Evolutionary conservation across 2,888 invertebrate species (phyloP).

Genomic region (Timema podura): DNA sequence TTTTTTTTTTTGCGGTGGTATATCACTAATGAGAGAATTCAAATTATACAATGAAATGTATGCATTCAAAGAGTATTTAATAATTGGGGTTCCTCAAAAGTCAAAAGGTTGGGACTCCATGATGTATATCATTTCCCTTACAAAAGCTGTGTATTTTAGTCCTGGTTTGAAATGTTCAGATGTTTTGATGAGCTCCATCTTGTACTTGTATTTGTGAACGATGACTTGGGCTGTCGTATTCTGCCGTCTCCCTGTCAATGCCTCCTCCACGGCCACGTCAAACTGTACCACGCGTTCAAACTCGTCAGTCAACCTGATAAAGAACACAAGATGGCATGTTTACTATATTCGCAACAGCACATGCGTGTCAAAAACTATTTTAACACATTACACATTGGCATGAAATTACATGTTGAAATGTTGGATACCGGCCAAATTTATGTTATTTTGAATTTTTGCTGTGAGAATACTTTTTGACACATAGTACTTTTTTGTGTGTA

Average conservation of each 20-base stretch:
- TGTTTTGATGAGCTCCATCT: conserved; percentile 70
- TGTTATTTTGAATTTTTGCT: no score
- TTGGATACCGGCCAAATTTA: no score
- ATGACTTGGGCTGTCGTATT: conserved; percentile 69
- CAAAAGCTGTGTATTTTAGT: conserved; percentile 76
- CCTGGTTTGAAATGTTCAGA: conserved; percentile 88
- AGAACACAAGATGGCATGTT: conserved; percentile 5
- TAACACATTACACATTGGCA: neutral
- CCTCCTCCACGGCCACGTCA: conserved; percentile 87
- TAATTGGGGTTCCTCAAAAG: no score
- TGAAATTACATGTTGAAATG: neutral
- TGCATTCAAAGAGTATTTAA: no score
- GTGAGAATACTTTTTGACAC: no score
- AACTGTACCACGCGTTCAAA: conserved; percentile 77
- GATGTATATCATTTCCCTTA: conserved; percentile 45
- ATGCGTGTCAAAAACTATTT: neutral
- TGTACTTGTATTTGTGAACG: conserved; percentile 72
- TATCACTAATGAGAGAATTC: no score
- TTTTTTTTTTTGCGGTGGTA: no score
- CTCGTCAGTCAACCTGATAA: conserved; percentile 66
- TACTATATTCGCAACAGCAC: neutral
- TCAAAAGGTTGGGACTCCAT: neutral
- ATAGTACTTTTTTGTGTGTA: no score
- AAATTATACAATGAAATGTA: no score
- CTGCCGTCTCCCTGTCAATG: conserved; percentile 77